phyloP scores from a whole-genome alignment of 2,888 invertebrate genomes.

The Cataglyphis albicans region DNA sequence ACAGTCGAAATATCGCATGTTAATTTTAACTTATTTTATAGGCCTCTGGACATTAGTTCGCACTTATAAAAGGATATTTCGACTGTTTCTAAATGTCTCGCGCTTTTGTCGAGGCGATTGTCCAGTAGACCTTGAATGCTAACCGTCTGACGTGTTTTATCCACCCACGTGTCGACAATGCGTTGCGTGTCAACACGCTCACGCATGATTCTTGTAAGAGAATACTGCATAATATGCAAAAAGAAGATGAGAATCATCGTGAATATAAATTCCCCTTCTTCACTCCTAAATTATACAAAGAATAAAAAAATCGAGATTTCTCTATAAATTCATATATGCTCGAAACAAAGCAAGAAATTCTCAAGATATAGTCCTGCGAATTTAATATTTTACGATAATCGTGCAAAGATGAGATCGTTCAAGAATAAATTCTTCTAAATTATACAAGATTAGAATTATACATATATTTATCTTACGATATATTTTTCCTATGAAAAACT shows the following conservation, averaged over 20 bases:
- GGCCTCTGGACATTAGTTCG: not conserved
- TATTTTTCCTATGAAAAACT: constrained; percentile 12
- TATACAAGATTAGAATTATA: not conserved
- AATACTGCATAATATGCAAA: constrained; percentile 37
- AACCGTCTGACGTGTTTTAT: constrained; percentile 53
- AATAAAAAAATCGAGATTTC: not conserved
- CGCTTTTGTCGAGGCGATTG: constrained; percentile 31
- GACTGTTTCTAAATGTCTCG: constrained; percentile 21
- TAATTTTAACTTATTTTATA: not conserved
- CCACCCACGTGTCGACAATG: constrained; percentile 53
- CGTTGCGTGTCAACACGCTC: constrained; percentile 56
- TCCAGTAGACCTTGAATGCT: constrained; percentile 63
- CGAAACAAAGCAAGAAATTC: not conserved
- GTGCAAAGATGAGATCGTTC: not conserved
- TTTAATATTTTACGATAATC: not conserved
- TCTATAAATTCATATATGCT: not conserved
- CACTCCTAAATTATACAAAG: constrained; percentile 8
- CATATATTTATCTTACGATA: not conserved
- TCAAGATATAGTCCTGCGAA: not conserved
- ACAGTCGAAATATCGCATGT: not conserved
- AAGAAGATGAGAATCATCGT: constrained; percentile 22
- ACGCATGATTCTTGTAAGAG: constrained; percentile 46
- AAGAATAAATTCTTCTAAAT: not conserved
- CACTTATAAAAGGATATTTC: not conserved
- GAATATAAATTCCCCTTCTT: constrained; percentile 10